phyloP scores from a whole-genome alignment of 30 jellyfish, hydroid and myxozoan species.

The Haliclystus octoradiatus region DNA sequence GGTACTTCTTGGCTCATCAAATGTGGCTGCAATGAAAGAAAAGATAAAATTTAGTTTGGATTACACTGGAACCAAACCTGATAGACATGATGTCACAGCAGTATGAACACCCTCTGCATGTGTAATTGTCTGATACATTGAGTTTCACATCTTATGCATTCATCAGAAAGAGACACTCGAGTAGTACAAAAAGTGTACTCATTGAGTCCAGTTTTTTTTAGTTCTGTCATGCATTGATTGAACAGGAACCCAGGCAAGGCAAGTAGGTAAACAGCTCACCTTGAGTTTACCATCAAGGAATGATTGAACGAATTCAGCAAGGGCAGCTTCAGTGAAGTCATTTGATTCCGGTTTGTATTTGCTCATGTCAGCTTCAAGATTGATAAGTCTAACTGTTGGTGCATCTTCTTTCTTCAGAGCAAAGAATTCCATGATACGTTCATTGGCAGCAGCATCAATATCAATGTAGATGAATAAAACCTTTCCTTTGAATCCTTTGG shows the following conservation, averaged over 20 bases:
- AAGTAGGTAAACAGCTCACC: too few relatives aligned
- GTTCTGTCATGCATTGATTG: too few relatives aligned
- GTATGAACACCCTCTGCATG: too few relatives aligned
- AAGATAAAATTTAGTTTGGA: neutral
- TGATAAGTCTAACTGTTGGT: constrained; percentile 79
- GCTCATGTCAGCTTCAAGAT: constrained; percentile 84
- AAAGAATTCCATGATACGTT: constrained; percentile 92
- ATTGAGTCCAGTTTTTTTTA: too few relatives aligned
- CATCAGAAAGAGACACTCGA: too few relatives aligned
- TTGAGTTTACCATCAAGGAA: constrained; percentile 72
- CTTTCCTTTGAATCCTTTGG: constrained; percentile 85
- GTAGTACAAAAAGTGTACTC: too few relatives aligned
- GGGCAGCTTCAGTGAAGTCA: constrained; percentile 48
- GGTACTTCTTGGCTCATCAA: constrained; percentile 88
- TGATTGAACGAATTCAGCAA: constrained; percentile 52
- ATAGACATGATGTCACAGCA: too few relatives aligned
- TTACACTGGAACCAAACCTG: too few relatives aligned
- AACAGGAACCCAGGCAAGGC: too few relatives aligned
- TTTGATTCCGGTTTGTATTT: constrained; percentile 78
- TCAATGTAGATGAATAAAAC: constrained; percentile 91
- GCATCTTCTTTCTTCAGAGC: constrained; percentile 83
- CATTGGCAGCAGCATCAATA: constrained; percentile 87
- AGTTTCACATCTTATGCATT: too few relatives aligned
- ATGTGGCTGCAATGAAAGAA: constrained; percentile 39
- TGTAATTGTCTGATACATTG: too few relatives aligned